A percentile compares a stretch with the other conserved stretches of the same genome.
Evolutionary conservation across 2,797 vertebrate species (phyloP).

Genomic region (Lacerta bilineata): DNA sequence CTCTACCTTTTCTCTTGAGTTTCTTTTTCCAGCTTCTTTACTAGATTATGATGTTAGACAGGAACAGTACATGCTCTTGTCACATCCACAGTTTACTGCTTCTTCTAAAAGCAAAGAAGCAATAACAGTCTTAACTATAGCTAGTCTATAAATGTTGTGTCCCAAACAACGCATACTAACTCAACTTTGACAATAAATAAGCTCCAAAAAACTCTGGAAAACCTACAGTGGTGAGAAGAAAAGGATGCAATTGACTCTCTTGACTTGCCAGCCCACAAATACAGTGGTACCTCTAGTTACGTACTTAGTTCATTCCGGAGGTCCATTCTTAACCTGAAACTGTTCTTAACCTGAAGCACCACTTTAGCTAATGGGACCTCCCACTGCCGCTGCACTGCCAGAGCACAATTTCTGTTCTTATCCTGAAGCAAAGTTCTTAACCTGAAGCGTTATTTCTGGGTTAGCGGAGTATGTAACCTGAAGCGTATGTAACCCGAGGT

Average conservation of each 20-base stretch:
- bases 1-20: background rate
- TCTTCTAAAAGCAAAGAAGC: constrained; percentile 55
- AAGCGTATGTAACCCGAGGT: too few relatives aligned
- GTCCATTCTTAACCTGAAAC: too few relatives aligned
- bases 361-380: too few relatives aligned
- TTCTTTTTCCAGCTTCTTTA: background rate
- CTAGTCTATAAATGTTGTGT: constrained; percentile 59
- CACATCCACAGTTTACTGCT: constrained; percentile 41
- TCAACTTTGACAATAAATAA: constrained; percentile 73
- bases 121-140: constrained; percentile 43
- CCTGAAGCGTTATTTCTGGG: too few relatives aligned
- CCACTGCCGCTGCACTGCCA: too few relatives aligned
- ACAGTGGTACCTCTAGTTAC: too few relatives aligned
- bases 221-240: constrained; percentile 32
- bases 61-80: constrained; percentile 15
- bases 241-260: constrained; percentile 73
- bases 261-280: constrained; percentile 73
- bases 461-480: too few relatives aligned
- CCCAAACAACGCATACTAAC: constrained; percentile 66
- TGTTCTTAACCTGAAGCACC: too few relatives aligned
- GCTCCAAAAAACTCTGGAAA: constrained; percentile 63
- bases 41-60: background rate
- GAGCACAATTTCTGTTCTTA: too few relatives aligned
- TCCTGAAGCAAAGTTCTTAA: too few relatives aligned
- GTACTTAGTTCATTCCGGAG: too few relatives aligned